Evolutionary conservation across 1,140 invertebrate species (phyloP), one percentile per base, ranked within the genome.

Genomic region (Papilio helenus): DNA sequence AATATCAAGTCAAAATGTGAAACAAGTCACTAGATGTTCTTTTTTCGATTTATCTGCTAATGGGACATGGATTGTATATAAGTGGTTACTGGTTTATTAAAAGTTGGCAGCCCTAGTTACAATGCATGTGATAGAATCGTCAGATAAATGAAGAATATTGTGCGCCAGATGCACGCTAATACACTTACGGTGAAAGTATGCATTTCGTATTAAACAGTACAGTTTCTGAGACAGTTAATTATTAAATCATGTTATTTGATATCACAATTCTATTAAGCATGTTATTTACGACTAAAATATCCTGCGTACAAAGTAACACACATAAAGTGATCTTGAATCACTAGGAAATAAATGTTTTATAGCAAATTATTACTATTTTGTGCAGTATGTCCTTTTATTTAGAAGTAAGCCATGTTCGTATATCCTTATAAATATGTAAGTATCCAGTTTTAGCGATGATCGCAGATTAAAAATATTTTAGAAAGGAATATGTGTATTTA

Each of bases 61-160:
- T 20, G 8, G 2, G n/a, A 7, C n/a, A 2, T 8, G 8, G 18
- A 18, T 2, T 55, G n/a, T 39, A 39, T 39, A 55, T 9, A 51
- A 51, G 4, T 55, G 7, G n/a, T 46, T 0, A 46, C 44, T 46
- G 44, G 1, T 46, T 55, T 20, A 55, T 55, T 55, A n/a, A n/a
- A 55, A 2, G 51, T n/a, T 55, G 51, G 5, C 51, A 55, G 2
- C 55, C 58, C 61, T 65, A 77, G 55, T 34, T 16, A 77, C 23
- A 65, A 14, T 44, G 76, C 29, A 61, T 58, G 55, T 77, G 74
- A 61, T 77, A 77, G 16, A 77, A 77, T 77, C 74, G 20, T 77
- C 20, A 73, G 42, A 46, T 46, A 77, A 77, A 39, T 61, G 74
- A 61, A 61, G 34, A 77, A 77, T 76, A 34, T 76, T 58, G 26